Base-by-base conservation (phyloP, 2,113 vertebrate genomes). In the Anolis carolinensis region DNA sequence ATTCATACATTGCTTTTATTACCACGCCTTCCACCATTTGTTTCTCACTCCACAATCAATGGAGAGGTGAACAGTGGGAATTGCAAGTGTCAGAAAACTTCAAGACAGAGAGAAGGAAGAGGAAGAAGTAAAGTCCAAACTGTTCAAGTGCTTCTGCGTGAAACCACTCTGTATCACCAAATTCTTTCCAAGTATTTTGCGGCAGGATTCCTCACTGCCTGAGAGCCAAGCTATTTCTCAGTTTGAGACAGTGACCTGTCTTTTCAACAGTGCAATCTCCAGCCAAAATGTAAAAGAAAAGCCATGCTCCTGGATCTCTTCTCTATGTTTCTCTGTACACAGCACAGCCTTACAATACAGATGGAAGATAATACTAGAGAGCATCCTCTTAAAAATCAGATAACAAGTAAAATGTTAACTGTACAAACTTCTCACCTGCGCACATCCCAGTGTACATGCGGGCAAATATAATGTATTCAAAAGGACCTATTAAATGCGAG, bases 361-460 rank as follows among this genome's bases (percentile, higher is more conserved):
- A 34, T 70, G n/a, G 68, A 5, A 11, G 14, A 16, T 11, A 59
- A 63, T 25, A 68, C 65, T 68, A 27, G 23, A 7, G 4, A 68
- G 7, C 5, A 11, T 2, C n/a, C 67, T 67, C 63, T 67, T 59
- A 59, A 59, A 44, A 59, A 59, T 59, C 14, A 59, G 14, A 16
- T 18, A 16, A 59, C 14, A 59, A 59, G 55, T 59, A 59, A 59
- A 59, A 59, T 32, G 32, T 1, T 32, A 18, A 32, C n/a, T 70
- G 13, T 70, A 34, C 32, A 32, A 70, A 34, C 5, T 7, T 67
- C 90, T 84, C 82, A 98, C 97, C 98, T 95, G 97, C 97, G 90
- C 97, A 98, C 74, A 98, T 96, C 70, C 98, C 98, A 86, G 98
- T 96, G 32, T 97, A 63, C 11, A 98, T 87, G 32, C 98, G 92